Conservation (phyloP, 2,888 invertebrate genomes). For the Habroteleia sp. region DNA sequence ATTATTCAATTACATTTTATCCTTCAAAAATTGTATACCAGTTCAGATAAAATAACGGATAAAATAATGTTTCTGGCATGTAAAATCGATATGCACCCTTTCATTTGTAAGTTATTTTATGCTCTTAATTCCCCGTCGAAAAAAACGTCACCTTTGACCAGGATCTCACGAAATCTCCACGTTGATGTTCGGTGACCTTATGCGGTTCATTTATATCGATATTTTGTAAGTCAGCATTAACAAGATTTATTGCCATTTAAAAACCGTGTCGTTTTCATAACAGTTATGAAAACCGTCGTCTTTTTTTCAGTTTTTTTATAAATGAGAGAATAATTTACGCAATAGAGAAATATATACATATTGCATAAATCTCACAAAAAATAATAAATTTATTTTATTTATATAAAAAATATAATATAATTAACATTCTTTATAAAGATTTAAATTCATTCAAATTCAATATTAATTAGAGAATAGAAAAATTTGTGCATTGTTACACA, state of each 20-base stretch:
- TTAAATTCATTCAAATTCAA: no score
- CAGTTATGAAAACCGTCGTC: slow-evolving; percentile 10
- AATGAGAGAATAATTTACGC: no score
- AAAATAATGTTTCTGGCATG: slow-evolving; percentile 5
- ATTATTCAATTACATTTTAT: no score
- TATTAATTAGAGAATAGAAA: no score
- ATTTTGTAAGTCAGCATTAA: slow-evolving; percentile 39
- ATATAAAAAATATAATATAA: no score
- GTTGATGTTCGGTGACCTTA: slow-evolving; percentile 49
- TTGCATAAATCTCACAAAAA: no score
- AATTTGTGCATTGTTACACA: no score
- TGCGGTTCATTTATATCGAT: slow-evolving; percentile 55
- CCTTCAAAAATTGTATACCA: not conserved
- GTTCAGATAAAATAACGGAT: no score
- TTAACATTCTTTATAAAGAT: no score
- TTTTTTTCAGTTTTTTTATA: no score
- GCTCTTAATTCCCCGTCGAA: slow-evolving; percentile 25
- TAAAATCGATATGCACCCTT: slow-evolving; percentile 29
- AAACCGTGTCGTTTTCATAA: slow-evolving; percentile 33
- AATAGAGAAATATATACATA: no score
- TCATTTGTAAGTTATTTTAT: slow-evolving; percentile 29
- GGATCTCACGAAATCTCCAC: slow-evolving; percentile 61
- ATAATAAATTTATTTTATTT: no score
- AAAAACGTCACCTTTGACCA: slow-evolving; percentile 61
- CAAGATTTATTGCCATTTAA: slow-evolving; percentile 39